A percentile compares a stretch with the other conserved stretches of the same genome.
These are phyloP conservation scores for Acrocephalus kingi DNA, from an alignment of 2,113 vertebrate genomes.

Conservation along the genomic window DNA sequence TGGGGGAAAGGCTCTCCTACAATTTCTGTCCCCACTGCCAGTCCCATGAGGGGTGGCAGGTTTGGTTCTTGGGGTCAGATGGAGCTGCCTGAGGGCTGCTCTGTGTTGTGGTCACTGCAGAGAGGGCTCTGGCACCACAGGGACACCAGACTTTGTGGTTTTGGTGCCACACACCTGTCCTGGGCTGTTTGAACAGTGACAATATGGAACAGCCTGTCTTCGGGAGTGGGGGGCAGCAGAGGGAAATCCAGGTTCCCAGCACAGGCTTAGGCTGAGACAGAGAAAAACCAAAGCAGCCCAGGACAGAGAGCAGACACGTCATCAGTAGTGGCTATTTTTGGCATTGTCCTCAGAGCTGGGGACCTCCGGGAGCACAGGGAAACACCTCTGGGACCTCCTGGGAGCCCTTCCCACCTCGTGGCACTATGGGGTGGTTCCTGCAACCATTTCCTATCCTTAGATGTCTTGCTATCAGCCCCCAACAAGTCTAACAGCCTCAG, in stretches of 20 bases:
- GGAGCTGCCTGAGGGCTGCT: neutral
- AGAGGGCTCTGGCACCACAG: neutral
- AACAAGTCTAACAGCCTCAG: neutral
- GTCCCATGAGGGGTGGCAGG: neutral
- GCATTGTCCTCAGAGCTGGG: rapidly evolving
- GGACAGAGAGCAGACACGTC: neutral
- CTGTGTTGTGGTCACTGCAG: neutral
- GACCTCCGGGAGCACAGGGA: neutral
- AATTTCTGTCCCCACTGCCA: neutral
- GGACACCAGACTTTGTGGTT: neutral
- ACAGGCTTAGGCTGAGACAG: neutral
- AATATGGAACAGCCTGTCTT: neutral
- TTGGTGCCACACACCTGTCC: neutral
- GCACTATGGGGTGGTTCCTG: neutral
- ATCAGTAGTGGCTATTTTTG: neutral
- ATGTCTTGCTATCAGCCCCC: neutral
- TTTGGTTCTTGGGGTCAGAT: neutral
- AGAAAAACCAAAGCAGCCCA: neutral
- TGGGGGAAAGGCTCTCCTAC: rapidly evolving
- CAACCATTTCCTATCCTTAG: neutral
- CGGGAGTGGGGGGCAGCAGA: neutral
- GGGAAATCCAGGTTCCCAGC: neutral
- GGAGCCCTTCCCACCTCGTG: neutral
- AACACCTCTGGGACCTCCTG: neutral
- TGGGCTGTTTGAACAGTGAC: rapidly evolving